Base-by-base conservation (phyloP, 1,140 invertebrate species). In the Lithobius niger region DNA sequence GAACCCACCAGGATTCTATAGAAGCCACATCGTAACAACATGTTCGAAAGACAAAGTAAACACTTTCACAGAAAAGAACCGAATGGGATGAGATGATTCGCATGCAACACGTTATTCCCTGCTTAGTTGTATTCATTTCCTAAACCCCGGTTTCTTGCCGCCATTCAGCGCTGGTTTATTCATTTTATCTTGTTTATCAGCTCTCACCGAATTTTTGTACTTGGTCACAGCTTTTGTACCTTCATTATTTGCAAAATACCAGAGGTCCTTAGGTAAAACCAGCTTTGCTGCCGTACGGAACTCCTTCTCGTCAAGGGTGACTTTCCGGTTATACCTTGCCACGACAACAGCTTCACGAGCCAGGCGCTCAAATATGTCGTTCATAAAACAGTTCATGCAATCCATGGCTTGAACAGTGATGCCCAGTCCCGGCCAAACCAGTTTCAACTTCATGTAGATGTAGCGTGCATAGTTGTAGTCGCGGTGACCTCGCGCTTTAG, bases 141-240 rank as follows among this genome's bases (percentile, higher is more conserved):
- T n/a, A n/a, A n/a, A n/a, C n/a, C n/a, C n/a, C n/a, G n/a, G n/a
- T n/a, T n/a, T n/a, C n/a, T n/a, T n/a, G n/a, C n/a, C n/a, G n/a
- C n/a, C n/a, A n/a, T n/a, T n/a, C n/a, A n/a, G n/a, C n/a, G n/a
- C n/a, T n/a, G n/a, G n/a, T n/a, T n/a, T n/a, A n/a, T n/a, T n/a
- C n/a, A n/a, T n/a, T n/a, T n/a, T n/a, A n/a, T n/a, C n/a, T n/a
- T n/a, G n/a, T n/a, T n/a, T n/a, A n/a, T n/a, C n/a, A n/a, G n/a
- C n/a, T n/a, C n/a, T n/a, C n/a, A n/a, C n/a, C n/a, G n/a, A n/a
- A n/a, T n/a, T n/a, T n/a, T 71, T 74, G 60, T 74, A 75, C 56
- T 73, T 74, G 27, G 70, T 72, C 18, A 71, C 73, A 31, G 73
- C 71, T 62, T 74, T 74, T 22, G 74, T 76, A 19, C 74, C 72